A percentile compares a stretch with the other conserved stretches of the same genome.
Conservation (phyloP, 2,797 vertebrate species). For the Siniperca obscura region DNA sequence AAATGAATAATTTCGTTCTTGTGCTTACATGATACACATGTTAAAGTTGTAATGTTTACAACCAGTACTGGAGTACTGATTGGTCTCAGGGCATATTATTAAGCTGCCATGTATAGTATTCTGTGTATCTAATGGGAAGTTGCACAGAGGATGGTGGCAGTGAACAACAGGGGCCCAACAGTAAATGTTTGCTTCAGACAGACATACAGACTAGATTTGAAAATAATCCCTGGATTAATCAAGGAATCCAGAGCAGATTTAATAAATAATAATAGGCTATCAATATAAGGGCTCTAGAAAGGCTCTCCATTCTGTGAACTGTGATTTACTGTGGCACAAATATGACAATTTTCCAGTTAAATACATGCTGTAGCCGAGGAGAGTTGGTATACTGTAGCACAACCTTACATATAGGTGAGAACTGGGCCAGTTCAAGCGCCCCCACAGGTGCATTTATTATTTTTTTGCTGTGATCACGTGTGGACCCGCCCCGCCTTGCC, state of each 20-base stretch:
- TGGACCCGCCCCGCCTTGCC: constrained; percentile 71
- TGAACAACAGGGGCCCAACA: background rate
- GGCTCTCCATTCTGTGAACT: background rate
- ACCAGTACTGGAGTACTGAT: background rate
- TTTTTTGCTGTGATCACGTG: constrained; percentile 65
- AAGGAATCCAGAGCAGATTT: background rate
- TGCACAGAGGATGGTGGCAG: background rate
- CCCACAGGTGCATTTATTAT: constrained; percentile 73
- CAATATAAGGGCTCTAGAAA: background rate
- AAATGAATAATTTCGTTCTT: background rate
- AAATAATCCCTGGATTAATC: background rate
- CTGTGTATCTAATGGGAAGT: background rate
- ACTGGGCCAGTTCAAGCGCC: constrained; percentile 31
- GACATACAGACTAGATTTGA: background rate
- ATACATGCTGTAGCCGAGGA: too few species aligned
- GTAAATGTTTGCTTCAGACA: background rate
- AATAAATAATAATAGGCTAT: background rate
- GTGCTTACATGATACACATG: background rate
- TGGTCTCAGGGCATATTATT: background rate
- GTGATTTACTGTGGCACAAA: background rate
- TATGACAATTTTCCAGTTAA: background rate
- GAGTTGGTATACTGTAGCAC: background rate
- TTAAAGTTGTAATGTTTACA: background rate
- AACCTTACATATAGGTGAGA: background rate
- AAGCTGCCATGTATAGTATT: too few species aligned